These are phyloP conservation scores for Poecilobothrus nobilitatus DNA, from an alignment of 2,888 invertebrate species.

Conservation along the genomic window DNA sequence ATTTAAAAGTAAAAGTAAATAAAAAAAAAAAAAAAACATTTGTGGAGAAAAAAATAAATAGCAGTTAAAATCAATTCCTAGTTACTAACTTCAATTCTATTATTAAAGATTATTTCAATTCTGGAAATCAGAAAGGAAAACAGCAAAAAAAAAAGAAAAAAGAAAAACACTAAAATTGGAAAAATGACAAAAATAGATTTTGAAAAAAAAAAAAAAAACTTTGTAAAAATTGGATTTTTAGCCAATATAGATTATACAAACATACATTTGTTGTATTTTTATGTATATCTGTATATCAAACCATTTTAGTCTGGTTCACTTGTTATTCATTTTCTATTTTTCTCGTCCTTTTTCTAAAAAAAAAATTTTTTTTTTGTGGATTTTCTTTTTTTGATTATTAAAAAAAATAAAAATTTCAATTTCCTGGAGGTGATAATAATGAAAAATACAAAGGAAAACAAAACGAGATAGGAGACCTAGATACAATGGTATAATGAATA, in stretches of 20 bases:
- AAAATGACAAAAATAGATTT: not conserved
- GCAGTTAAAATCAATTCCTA: slow-evolving; percentile 23
- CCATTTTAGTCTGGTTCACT: not conserved
- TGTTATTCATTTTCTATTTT: not conserved
- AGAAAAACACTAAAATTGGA: too few relatives aligned
- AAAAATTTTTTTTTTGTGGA: not conserved
- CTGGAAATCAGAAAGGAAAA: slow-evolving; percentile 13
- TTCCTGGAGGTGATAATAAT: not conserved
- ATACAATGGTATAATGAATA: too few relatives aligned
- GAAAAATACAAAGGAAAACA: too few relatives aligned
- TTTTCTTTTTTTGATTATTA: too few relatives aligned
- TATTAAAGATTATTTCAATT: slow-evolving; percentile 18
- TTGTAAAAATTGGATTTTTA: too few relatives aligned
- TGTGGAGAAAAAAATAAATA: not conserved
- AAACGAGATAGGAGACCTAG: too few relatives aligned
- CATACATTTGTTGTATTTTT: too few relatives aligned
- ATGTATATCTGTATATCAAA: too few relatives aligned
- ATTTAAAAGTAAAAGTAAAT: not conserved
- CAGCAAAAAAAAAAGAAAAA: too few relatives aligned
- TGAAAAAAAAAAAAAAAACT: too few relatives aligned
- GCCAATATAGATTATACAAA: too few relatives aligned
- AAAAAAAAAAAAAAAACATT: not conserved
- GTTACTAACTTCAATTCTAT: not conserved
- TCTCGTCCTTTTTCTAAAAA: not conserved
- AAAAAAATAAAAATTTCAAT: not conserved